Conservation (phyloP, 2,888 invertebrate species). For the Pammene fasciana region DNA sequence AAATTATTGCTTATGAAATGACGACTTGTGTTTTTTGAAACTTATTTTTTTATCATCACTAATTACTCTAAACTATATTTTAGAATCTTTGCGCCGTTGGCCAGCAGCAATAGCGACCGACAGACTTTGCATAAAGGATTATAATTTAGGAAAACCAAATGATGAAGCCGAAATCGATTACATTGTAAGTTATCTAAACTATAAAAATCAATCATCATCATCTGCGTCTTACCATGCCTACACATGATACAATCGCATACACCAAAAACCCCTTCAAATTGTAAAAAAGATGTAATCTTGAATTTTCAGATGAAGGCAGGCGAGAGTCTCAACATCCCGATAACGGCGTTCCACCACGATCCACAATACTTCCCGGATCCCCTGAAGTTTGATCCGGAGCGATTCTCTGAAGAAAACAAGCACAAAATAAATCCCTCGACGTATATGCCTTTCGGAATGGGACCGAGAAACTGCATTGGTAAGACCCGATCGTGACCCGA, state of each 20-base stretch:
- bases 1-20: too few species aligned
- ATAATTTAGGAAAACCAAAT: conserved; percentile 57
- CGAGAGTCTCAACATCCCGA: conserved; percentile 51
- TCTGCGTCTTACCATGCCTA: not conserved
- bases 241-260: too few species aligned
- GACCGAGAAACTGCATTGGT: not conserved
- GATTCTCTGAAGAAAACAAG: conserved; percentile 82
- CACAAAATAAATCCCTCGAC: conserved; percentile 52
- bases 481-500: not conserved
- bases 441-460: conserved; percentile 76
- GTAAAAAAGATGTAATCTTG: too few species aligned
- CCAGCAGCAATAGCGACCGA: conserved; percentile 63
- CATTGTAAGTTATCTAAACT: conserved; percentile 46
- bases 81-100: conserved; percentile 69
- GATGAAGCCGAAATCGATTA: conserved; percentile 46
- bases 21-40: too few species aligned
- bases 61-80: conserved; percentile 24
- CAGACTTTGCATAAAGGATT: conserved; percentile 74
- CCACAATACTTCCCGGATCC: conserved; percentile 77
- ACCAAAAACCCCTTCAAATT: too few species aligned
- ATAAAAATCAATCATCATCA: not conserved
- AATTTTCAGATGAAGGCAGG: conserved; percentile 11
- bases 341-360: conserved; percentile 70
- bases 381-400: conserved; percentile 78
- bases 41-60: too few species aligned